phyloP scores from a whole-genome alignment of 2,888 invertebrate species.

The Cheiracanthium punctorium region DNA sequence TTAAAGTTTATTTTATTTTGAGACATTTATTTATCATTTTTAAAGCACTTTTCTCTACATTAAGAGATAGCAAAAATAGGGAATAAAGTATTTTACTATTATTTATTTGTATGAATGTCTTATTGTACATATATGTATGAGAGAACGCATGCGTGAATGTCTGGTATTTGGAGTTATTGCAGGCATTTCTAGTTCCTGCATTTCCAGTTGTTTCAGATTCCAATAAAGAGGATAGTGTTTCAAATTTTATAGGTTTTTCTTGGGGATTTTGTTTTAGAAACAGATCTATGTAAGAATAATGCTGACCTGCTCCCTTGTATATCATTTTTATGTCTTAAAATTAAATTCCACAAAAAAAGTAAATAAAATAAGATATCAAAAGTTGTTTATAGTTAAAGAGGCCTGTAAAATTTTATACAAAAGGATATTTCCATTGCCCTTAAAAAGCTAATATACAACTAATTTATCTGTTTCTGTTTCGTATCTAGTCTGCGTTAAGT shows the following conservation, averaged over 20 bases:
- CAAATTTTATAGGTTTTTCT: no score
- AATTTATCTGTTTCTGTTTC: conserved; percentile 11
- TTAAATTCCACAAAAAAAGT: not conserved
- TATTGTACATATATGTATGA: not conserved
- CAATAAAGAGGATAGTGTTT: no score
- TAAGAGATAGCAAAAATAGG: no score
- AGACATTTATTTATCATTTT: no score
- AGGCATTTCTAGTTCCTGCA: not conserved
- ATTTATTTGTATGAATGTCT: not conserved
- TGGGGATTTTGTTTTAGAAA: not conserved
- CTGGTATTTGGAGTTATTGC: not conserved
- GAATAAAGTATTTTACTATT: no score
- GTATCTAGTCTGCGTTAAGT: conserved; percentile 66
- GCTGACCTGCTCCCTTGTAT: conserved; percentile 36
- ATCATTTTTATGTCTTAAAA: no score
- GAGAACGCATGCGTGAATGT: not conserved
- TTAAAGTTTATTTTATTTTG: no score
- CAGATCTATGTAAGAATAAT: not conserved
- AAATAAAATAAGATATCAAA: conserved; percentile 17
- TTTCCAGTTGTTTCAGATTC: not conserved
- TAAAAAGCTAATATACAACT: not conserved
- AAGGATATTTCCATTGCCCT: not conserved
- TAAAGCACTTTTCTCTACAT: no score
- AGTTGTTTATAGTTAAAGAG: conserved; percentile 7
- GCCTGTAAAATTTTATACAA: not conserved